phyloP scores from a whole-genome alignment of 1,140 invertebrate species.

The Cotesia vestalis region DNA sequence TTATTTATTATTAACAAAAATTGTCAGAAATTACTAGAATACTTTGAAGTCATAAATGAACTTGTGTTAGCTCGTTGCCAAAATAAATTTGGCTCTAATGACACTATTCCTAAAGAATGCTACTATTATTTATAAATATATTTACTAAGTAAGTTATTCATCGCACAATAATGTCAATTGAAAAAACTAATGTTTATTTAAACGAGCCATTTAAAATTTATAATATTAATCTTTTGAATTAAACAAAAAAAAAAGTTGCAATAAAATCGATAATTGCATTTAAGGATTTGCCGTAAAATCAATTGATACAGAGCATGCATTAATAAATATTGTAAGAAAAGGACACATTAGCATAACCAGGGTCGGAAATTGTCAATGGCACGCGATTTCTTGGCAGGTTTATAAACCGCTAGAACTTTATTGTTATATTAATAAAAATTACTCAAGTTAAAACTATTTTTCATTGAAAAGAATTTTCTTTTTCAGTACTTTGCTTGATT shows the following conservation, averaged over 20 bases:
- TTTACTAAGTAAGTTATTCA: too few relatives aligned
- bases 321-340: conserved; percentile 34
- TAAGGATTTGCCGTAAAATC: not conserved
- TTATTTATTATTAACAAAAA: conserved; percentile 14
- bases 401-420: not conserved
- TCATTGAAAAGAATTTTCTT: not conserved
- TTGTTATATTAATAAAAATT: not conserved
- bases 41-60: conserved; percentile 45
- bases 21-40: conserved; percentile 46
- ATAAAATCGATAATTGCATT: too few relatives aligned
- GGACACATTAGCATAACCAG: conserved; percentile 33
- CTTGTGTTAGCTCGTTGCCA: conserved; percentile 47
- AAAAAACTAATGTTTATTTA: too few relatives aligned
- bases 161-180: too few relatives aligned
- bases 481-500: not conserved
- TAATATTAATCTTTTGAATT: too few relatives aligned
- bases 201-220: too few relatives aligned
- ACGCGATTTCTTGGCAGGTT: conserved; percentile 32
- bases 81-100: conserved; percentile 58
- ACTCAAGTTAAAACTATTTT: not conserved
- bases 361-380: conserved; percentile 25
- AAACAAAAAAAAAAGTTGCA: not conserved
- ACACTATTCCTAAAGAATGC: conserved; percentile 43
- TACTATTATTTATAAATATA: conserved; percentile 17
- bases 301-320: conserved; percentile 14